Evolutionary conservation across 1,140 invertebrate species (phyloP).

Genomic region (Pogonus chalceus): DNA sequence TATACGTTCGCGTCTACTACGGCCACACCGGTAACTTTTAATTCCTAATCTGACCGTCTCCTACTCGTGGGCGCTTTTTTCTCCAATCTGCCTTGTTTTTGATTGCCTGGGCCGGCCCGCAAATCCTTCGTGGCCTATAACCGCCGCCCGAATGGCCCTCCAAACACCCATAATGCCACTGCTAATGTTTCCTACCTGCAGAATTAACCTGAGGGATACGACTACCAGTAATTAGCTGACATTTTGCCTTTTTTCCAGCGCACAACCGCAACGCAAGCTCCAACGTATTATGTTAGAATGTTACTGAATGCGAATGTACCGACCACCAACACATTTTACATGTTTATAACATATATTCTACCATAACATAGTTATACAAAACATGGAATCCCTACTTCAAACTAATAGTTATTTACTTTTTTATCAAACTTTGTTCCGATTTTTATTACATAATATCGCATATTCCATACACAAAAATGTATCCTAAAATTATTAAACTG

Average conservation of each 20-base stretch:
- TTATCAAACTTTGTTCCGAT: too few species aligned
- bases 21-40: slow-evolving; percentile 22
- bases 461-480: too few species aligned
- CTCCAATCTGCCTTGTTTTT: slow-evolving; percentile 27
- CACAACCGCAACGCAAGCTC: too few species aligned
- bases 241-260: slow-evolving; percentile 7
- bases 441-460: too few species aligned
- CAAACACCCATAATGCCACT: slow-evolving; percentile 28
- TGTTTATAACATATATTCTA: too few species aligned
- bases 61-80: slow-evolving; percentile 23
- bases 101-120: slow-evolving; percentile 27
- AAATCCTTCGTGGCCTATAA: slow-evolving; percentile 25
- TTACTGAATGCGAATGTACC: too few species aligned
- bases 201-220: slow-evolving; percentile 28
- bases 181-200: slow-evolving; percentile 30
- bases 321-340: too few species aligned
- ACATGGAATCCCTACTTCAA: too few species aligned
- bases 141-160: slow-evolving; percentile 24
- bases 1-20: background rate
- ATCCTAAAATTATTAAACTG: too few species aligned
- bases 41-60: slow-evolving; percentile 26
- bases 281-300: too few species aligned
- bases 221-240: slow-evolving; percentile 25
- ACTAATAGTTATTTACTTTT: too few species aligned
- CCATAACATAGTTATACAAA: too few species aligned